Evolutionary conservation across 1,140 invertebrate genomes (phyloP).

Genomic region (Pygmarrhopalites habei): DNA sequence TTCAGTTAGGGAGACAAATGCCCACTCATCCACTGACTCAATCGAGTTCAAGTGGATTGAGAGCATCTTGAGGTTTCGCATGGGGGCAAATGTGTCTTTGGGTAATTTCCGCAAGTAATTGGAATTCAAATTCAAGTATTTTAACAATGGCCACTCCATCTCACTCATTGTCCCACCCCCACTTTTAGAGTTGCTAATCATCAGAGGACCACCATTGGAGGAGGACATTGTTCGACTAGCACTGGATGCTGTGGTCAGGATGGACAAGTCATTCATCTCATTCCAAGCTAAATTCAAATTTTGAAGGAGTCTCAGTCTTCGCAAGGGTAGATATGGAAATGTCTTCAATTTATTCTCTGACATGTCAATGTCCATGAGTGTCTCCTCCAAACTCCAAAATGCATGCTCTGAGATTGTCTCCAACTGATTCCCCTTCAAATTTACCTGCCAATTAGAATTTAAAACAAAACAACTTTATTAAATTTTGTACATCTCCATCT

Average conservation of each 20-base stretch:
- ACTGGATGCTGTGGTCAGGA: constrained; percentile 46
- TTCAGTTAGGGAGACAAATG: constrained; percentile 62
- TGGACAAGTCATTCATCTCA: constrained; percentile 61
- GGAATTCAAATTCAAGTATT: constrained; percentile 74
- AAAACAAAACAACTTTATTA: constrained; percentile 3
- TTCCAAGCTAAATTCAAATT: constrained; percentile 75
- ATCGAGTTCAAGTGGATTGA: constrained; percentile 78
- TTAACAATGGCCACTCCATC: constrained; percentile 50
- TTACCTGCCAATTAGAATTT: constrained; percentile 43
- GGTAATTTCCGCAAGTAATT: constrained; percentile 70
- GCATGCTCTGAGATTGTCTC: constrained; percentile 71
- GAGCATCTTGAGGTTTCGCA: constrained; percentile 67
- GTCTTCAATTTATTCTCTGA: constrained; percentile 73
- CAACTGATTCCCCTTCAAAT: constrained; percentile 73
- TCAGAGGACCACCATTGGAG: neutral
- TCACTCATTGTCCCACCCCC: neutral
- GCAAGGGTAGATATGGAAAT: constrained; percentile 71
- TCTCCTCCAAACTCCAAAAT: constrained; percentile 73
- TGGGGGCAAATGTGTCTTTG: constrained; percentile 67
- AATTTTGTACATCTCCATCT: constrained; percentile 3
- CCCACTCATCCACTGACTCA: constrained; percentile 63
- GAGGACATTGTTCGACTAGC: constrained; percentile 4
- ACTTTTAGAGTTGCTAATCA: neutral
- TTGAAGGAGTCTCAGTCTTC: constrained; percentile 62
- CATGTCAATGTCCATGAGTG: constrained; percentile 71